Percentiles rank a stretch among this genome's conserved stretches.
Conservation (phyloP, 2,797 vertebrate species). For the Lacerta bilineata region DNA sequence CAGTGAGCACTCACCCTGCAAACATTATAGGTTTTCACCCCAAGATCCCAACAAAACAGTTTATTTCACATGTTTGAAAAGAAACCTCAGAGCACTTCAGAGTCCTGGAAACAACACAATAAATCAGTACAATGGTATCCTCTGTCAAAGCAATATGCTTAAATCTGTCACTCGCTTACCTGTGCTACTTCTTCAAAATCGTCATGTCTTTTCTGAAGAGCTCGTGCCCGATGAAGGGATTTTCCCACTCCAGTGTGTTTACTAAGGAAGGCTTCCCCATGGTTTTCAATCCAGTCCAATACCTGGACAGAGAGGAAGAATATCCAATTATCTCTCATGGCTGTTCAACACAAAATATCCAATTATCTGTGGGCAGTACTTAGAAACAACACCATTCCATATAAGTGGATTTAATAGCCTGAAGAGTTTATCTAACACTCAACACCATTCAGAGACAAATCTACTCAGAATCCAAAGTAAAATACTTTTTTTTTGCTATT, state of each 20-base stretch:
- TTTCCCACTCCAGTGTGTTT: slow-evolving; percentile 98
- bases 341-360: background rate
- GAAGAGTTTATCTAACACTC: slow-evolving; percentile 46
- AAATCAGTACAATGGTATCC: background rate
- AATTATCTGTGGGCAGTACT: slow-evolving; percentile 24
- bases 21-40: background rate
- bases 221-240: slow-evolving; percentile 93
- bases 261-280: slow-evolving; percentile 96
- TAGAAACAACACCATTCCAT: slow-evolving; percentile 22
- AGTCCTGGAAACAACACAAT: background rate
- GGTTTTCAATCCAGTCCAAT: slow-evolving; percentile 98
- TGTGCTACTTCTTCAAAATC: slow-evolving; percentile 98
- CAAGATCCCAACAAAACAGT: background rate
- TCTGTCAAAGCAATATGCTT: background rate
- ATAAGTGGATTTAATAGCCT: slow-evolving; percentile 16
- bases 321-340: slow-evolving; percentile 57
- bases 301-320: slow-evolving; percentile 82
- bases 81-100: background rate
- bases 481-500: slow-evolving; percentile 26
- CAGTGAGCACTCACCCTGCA: no score
- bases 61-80: slow-evolving; percentile 2
- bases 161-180: slow-evolving; percentile 77
- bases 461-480: slow-evolving; percentile 29
- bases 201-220: slow-evolving; percentile 95
- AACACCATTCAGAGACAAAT: background rate